These are phyloP conservation scores for Lepidurus apus DNA, from an alignment of 1,140 invertebrate genomes.

Conservation along the genomic window DNA sequence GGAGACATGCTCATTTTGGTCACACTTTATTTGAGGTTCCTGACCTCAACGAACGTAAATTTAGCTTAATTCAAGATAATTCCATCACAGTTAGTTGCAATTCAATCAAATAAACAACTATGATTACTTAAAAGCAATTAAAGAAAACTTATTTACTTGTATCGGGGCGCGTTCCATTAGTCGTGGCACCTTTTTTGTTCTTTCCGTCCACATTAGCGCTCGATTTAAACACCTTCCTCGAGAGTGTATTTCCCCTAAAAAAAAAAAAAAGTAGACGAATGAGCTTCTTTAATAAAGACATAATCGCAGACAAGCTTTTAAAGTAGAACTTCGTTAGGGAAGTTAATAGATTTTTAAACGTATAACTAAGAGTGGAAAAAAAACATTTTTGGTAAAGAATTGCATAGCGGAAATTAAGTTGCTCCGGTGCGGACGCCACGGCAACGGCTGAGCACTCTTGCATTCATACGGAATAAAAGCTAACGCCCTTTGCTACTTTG, in stretches of 20 bases:
- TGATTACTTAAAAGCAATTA: neutral
- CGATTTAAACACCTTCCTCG: conserved; percentile 28
- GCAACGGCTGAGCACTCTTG: conserved; percentile 20
- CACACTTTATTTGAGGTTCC: too few relatives aligned
- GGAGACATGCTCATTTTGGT: too few relatives aligned
- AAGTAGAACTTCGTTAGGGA: too few relatives aligned
- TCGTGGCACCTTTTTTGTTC: neutral
- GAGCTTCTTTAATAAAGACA: too few relatives aligned
- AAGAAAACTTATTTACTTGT: neutral
- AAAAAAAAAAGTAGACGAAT: neutral
- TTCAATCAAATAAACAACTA: too few relatives aligned
- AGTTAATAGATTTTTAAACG: neutral
- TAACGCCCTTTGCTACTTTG: neutral
- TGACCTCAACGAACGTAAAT: too few relatives aligned
- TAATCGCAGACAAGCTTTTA: too few relatives aligned
- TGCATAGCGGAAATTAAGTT: conserved; percentile 23
- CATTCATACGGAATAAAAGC: conserved; percentile 16
- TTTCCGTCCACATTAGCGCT: conserved; percentile 19
- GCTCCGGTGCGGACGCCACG: neutral
- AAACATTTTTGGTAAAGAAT: conserved; percentile 5
- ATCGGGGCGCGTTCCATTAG: neutral
- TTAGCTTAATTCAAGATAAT: too few relatives aligned
- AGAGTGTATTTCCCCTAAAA: conserved; percentile 17
- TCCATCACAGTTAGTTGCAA: too few relatives aligned
- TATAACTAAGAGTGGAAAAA: neutral